These are phyloP conservation scores for Nudaria mundana DNA, from an alignment of 2,888 invertebrate genomes.

Conservation along the genomic window DNA sequence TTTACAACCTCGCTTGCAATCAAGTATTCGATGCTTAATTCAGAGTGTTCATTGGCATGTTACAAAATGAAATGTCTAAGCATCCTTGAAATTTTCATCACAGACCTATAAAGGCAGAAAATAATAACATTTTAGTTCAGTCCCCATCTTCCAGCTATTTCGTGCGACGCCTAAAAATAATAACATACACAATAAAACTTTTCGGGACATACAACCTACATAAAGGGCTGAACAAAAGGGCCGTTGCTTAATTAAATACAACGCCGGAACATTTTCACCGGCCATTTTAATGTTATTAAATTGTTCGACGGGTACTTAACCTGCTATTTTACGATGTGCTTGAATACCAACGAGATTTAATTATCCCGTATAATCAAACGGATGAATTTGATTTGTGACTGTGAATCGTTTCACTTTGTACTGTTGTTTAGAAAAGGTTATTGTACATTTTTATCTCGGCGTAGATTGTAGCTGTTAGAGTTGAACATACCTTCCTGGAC, in stretches of 20 bases:
- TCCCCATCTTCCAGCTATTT: constrained; percentile 33
- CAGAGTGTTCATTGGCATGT: too few relatives aligned
- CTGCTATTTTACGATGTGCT: constrained; percentile 65
- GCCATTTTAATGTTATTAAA: constrained; percentile 78
- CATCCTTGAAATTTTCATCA: not conserved
- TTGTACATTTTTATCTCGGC: too few relatives aligned
- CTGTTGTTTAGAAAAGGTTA: constrained; percentile 9
- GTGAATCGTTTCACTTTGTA: constrained; percentile 17
- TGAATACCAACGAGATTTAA: constrained; percentile 61
- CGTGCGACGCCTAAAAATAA: constrained; percentile 52
- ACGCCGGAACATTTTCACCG: constrained; percentile 60
- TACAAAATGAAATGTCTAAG: not conserved
- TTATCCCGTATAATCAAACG: constrained; percentile 46
- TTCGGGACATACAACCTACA: constrained; percentile 38
- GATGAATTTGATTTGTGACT: constrained; percentile 20
- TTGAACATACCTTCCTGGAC: too few relatives aligned
- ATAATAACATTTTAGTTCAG: constrained; percentile 28
- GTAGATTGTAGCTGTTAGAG: too few relatives aligned
- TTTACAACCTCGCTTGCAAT: too few relatives aligned
- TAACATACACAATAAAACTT: constrained; percentile 65
- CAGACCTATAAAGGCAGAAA: constrained; percentile 3
- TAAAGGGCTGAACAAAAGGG: constrained; percentile 59
- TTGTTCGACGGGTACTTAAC: constrained; percentile 69
- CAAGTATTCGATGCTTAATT: too few relatives aligned
- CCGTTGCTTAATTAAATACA: constrained; percentile 72